Evolutionary conservation across 2,113 vertebrate genomes (phyloP).

Genomic region (Chrysochloris asiatica): DNA sequence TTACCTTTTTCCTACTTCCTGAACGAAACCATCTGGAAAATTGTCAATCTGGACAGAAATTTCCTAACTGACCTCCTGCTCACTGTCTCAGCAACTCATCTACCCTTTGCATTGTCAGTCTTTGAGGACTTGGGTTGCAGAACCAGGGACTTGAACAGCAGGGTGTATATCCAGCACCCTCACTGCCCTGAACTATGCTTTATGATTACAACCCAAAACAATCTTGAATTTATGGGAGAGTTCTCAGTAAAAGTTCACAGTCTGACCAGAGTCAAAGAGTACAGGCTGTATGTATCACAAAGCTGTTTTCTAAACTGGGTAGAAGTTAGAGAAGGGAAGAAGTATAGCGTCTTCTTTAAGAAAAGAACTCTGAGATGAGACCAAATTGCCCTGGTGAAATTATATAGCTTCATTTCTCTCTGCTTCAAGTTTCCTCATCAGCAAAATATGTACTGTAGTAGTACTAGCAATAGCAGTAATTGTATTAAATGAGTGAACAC

Average conservation of each 20-base stretch:
- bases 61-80: neutral
- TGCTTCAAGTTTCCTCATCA: neutral
- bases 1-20: neutral
- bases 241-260: neutral
- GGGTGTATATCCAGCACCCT: neutral
- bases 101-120: rapidly evolving
- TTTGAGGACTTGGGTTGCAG: too few species aligned
- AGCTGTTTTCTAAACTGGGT: neutral
- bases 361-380: neutral
- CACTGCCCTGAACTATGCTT: neutral
- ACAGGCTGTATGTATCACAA: neutral
- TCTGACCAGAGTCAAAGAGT: neutral
- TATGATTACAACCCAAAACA: neutral
- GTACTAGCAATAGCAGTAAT: neutral
- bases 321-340: neutral
- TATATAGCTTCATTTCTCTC: neutral
- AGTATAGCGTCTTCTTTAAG: neutral
- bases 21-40: neutral
- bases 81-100: neutral
- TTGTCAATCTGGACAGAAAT: neutral
- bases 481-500: neutral
- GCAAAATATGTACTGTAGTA: neutral
- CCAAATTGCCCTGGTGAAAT: neutral
- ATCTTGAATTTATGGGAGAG: neutral
- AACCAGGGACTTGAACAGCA: neutral